These are phyloP conservation scores for Hassar affinis DNA, from an alignment of 2,113 vertebrate species.

Conservation along the genomic window DNA sequence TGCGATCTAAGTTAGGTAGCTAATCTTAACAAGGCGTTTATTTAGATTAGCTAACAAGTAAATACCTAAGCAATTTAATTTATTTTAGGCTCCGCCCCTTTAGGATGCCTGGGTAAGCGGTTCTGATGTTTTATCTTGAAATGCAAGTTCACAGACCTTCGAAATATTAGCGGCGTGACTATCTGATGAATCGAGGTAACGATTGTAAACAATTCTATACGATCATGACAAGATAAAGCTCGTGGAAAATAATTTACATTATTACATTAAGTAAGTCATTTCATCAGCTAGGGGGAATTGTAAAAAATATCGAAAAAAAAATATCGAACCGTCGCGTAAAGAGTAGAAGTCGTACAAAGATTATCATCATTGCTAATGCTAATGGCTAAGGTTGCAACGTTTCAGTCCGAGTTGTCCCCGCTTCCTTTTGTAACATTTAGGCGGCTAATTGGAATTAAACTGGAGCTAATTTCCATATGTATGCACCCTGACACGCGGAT, in stretches of 20 bases:
- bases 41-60: not conserved
- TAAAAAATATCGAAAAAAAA: not conserved
- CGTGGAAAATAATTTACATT: no score
- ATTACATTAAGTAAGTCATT: no score
- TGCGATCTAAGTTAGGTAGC: not conserved
- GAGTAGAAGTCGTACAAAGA: not conserved
- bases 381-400: not conserved
- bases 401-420: not conserved
- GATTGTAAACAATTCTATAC: not conserved
- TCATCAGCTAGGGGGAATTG: no score
- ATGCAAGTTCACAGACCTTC: not conserved
- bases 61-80: no score
- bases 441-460: slow-evolving; percentile 45
- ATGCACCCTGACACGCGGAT: slow-evolving; percentile 36
- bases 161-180: not conserved
- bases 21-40: not conserved
- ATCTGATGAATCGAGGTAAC: not conserved
- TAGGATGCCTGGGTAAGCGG: not conserved
- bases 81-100: not conserved
- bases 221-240: no score
- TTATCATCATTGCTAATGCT: not conserved
- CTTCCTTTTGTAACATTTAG: not conserved
- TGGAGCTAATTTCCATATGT: slow-evolving; percentile 47
- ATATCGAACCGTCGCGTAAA: not conserved
- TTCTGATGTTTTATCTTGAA: not conserved